Evolutionary conservation across 1,140 invertebrate species (phyloP).

Genomic region (Harlomillsia oculata): DNA sequence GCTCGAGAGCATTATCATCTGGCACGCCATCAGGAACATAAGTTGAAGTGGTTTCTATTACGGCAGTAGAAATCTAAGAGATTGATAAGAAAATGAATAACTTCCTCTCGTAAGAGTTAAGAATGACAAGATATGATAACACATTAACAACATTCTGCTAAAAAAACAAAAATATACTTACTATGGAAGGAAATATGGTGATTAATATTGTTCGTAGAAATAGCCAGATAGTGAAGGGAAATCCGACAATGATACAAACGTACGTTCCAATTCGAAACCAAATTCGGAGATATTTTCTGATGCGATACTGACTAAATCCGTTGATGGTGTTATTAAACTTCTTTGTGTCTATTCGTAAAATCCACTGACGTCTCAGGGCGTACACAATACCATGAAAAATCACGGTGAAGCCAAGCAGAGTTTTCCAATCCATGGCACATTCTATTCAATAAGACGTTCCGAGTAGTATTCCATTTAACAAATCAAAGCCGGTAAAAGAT

Average conservation of each 20-base stretch:
- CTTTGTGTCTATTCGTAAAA: slow-evolving; percentile 29
- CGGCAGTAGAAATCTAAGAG: slow-evolving; percentile 15
- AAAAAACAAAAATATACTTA: slow-evolving; percentile 13
- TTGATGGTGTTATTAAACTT: slow-evolving; percentile 28
- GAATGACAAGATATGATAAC: not conserved
- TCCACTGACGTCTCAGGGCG: slow-evolving; percentile 21
- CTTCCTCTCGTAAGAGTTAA: not conserved
- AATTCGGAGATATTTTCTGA: slow-evolving; percentile 28
- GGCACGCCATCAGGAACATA: slow-evolving; percentile 5
- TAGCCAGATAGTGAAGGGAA: slow-evolving; percentile 32
- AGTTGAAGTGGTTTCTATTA: slow-evolving; percentile 21
- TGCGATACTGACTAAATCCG: slow-evolving; percentile 15
- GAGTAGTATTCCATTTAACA: no score
- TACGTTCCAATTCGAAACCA: slow-evolving; percentile 34
- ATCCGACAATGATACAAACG: slow-evolving; percentile 30
- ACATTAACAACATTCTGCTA: not conserved
- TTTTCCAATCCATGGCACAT: slow-evolving; percentile 34
- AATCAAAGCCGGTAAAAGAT: no score
- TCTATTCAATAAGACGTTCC: no score
- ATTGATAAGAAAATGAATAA: not conserved
- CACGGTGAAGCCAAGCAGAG: slow-evolving; percentile 33
- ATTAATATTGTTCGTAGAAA: slow-evolving; percentile 29
- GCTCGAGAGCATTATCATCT: slow-evolving; percentile 23
- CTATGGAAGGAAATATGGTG: slow-evolving; percentile 27
- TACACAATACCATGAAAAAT: slow-evolving; percentile 32